Evolutionary conservation across 2,797 vertebrate species (phyloP), one percentile per base, ranked within the genome.

Genomic region (Percopsis omiscomaycus): DNA sequence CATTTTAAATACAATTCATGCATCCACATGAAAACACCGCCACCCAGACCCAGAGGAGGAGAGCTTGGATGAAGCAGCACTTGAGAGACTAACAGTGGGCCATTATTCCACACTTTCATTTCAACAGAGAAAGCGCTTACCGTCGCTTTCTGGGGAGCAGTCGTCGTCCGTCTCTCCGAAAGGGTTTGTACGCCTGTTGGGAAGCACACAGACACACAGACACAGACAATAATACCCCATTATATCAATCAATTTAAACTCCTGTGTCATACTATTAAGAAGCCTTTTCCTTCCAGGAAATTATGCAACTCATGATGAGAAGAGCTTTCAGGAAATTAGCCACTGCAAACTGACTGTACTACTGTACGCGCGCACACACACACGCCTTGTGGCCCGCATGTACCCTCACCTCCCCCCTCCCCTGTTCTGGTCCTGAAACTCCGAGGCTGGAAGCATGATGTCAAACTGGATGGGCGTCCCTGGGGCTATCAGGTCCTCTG

Each of bases 381-480:
- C 22, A 22, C 22, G 22, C 22, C 22, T 22, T 22, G 22, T 22
- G 22, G 22, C 53, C 6, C 46, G 16, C 46, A 14, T 9, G 3
- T 1, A 9, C 30, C 15, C 0, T 94, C 91, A 97, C 95, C 95
- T 91, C 13, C 94, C 94, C 2, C 90, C 92, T 0, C 81, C 58
- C 77, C 95, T 89, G 89, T 98, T 97, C 88, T 98, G 96, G 83
- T 98, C 97, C 74, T 94, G 92, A 80, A 98, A 98, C 82, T 99
- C 97, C 0, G 93, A 94, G 1, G 94, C 96, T 0, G 97, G 96
- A 79, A 98, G 92, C 22, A 98, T 91, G 0, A 98, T 97, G 74
- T 99, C 97, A 79, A 99, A 99, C 53, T 99, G 98, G 77, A 99
- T 99, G 0, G 98, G 98, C 0, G 96, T 99, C 79, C 97, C 98